Percentiles rank a stretch among this genome's conserved stretches.
These are phyloP conservation scores for Hylyphantes graminicola DNA, from an alignment of 1,140 invertebrate genomes.

Conservation along the genomic window DNA sequence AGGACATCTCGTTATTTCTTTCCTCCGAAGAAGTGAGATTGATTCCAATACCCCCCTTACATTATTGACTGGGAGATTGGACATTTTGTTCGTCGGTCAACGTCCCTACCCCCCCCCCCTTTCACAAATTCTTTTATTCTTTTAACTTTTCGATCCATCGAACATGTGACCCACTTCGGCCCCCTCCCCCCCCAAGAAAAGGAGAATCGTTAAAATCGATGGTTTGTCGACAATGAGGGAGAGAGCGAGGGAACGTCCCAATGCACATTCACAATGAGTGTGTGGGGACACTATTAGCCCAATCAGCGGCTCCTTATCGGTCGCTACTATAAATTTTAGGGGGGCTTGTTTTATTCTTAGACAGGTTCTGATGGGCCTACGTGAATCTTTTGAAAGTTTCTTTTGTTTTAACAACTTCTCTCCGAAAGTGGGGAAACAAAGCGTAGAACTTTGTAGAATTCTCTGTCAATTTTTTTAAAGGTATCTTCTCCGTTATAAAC, in stretches of 20 bases:
- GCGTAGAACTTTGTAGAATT: too few species aligned
- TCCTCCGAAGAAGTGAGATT: background rate
- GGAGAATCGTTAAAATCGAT: constrained; percentile 56
- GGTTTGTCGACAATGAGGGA: constrained; percentile 25
- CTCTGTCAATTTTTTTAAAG: too few species aligned
- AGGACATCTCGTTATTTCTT: too few species aligned
- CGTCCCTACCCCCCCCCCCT: constrained; percentile 3
- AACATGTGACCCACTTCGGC: constrained; percentile 41
- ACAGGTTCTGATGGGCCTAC: background rate
- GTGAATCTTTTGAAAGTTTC: constrained; percentile 7
- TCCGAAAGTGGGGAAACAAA: too few species aligned
- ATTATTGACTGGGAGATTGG: constrained; percentile 11
- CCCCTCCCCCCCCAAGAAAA: constrained; percentile 20
- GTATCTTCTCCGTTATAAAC: too few species aligned
- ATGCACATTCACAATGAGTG: constrained; percentile 17
- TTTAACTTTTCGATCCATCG: constrained; percentile 10
- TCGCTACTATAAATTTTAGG: constrained; percentile 7
- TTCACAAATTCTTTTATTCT: background rate
- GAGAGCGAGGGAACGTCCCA: constrained; percentile 15
- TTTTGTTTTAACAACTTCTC: background rate
- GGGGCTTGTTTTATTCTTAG: background rate
- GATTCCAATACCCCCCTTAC: background rate
- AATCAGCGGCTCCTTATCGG: constrained; percentile 26
- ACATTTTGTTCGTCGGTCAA: constrained; percentile 45
- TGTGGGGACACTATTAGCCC: constrained; percentile 41